Evolutionary conservation across 2,888 invertebrate genomes (phyloP).

Genomic region (Lasioglossum vierecki): DNA sequence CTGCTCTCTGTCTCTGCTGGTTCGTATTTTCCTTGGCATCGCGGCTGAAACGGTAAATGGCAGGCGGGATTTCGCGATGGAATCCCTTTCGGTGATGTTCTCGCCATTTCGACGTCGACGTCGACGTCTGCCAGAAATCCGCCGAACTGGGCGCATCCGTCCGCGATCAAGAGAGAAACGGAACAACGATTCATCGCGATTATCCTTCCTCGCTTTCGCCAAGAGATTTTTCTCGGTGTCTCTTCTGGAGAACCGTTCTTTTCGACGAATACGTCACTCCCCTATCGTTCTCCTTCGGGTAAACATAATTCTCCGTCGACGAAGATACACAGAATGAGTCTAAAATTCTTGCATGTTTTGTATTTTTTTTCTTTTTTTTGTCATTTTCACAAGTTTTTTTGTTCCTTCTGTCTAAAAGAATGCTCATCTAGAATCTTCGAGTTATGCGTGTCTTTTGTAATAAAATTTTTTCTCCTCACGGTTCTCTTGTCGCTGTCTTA

Average conservation of each 20-base stretch:
- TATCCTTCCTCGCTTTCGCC: background rate
- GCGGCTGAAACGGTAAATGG: background rate
- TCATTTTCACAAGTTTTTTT: background rate
- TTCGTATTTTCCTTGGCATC: background rate
- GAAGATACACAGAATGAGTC: background rate
- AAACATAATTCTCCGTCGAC: background rate
- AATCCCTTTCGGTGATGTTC: background rate
- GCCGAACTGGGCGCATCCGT: background rate
- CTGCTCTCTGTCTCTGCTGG: background rate
- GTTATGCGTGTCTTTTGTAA: conserved; percentile 67
- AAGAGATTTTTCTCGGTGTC: background rate
- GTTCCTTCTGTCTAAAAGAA: background rate
- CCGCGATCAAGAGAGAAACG: background rate
- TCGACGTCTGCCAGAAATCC: background rate
- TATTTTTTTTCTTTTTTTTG: background rate
- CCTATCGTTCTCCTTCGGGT: background rate
- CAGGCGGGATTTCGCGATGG: background rate
- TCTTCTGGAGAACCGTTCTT: background rate
- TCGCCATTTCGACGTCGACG: background rate
- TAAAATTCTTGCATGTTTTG: background rate
- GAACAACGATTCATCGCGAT: background rate
- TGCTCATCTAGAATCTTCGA: conserved; percentile 76
- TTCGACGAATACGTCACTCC: background rate
- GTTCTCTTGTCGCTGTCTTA: background rate
- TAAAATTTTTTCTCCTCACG: conserved; percentile 12